Percentiles rank a stretch among this genome's conserved stretches.
Conservation (phyloP, 1,140 invertebrate genomes). For the Euwallacea fornicatus region DNA sequence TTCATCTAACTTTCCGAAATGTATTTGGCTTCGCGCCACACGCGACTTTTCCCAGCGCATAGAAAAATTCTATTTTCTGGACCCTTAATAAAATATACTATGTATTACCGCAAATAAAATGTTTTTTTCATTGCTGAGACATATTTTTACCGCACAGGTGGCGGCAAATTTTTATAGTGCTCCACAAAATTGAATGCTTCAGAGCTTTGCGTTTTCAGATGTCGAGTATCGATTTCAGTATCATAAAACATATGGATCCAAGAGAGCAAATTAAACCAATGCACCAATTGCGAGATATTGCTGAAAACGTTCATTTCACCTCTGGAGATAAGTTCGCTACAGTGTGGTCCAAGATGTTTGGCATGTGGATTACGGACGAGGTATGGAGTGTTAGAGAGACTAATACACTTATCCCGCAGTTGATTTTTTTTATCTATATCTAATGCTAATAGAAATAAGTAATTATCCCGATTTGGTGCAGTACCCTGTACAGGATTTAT, state of each 20-base stretch:
- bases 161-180: too few species aligned
- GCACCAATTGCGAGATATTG: conserved; percentile 63
- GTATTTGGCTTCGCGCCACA: too few species aligned
- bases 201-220: conserved; percentile 47
- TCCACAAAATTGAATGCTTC: too few species aligned
- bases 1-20: too few species aligned
- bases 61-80: too few species aligned
- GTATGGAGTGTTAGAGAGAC: conserved; percentile 45
- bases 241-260: conserved; percentile 62
- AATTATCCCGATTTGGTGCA: too few species aligned
- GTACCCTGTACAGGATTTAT: too few species aligned
- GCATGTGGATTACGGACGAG: conserved; percentile 77
- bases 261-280: conserved; percentile 74
- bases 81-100: too few species aligned
- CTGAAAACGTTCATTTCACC: conserved; percentile 59
- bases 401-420: too few species aligned
- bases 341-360: conserved; percentile 71
- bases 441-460: background rate
- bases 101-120: background rate
- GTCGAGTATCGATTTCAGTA: conserved; percentile 65
- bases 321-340: conserved; percentile 63
- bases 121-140: conserved; percentile 10
- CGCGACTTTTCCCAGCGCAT: too few species aligned
- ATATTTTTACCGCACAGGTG: too few species aligned
- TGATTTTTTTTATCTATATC: background rate